These are phyloP conservation scores for Oreochromis niloticus DNA, from an alignment of 2,113 vertebrate genomes.

Conservation along the genomic window DNA sequence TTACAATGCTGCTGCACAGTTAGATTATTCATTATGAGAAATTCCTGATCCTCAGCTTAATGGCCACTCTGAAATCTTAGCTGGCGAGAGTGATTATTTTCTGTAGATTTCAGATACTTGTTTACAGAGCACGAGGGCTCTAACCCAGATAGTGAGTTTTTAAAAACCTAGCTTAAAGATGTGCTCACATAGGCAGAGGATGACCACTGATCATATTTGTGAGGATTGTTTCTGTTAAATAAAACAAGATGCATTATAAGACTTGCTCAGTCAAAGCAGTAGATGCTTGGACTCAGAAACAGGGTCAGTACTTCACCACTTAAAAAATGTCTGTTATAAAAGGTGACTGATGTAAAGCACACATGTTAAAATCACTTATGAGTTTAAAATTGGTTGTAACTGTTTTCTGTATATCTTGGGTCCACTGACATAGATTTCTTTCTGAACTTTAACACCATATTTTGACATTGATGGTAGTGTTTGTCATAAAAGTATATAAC, in stretches of 20 bases:
- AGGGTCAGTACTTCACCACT: neutral
- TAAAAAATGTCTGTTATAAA: neutral
- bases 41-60: neutral
- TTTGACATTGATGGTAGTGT: neutral
- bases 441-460: neutral
- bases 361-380: neutral
- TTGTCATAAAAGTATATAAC: neutral
- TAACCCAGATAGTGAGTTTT: neutral
- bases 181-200: neutral
- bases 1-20: neutral
- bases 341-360: neutral
- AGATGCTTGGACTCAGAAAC: neutral
- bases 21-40: neutral
- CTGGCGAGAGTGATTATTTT: neutral
- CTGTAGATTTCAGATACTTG: neutral
- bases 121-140: accelerated
- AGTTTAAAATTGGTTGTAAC: neutral
- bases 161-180: neutral
- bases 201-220: neutral
- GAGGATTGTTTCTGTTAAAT: neutral
- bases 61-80: neutral
- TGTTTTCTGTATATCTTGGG: neutral
- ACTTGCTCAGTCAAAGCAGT: neutral
- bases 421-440: neutral
- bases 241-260: neutral